Evolutionary conservation across 2,797 vertebrate species (phyloP).

Genomic region (Liasis olivaceus): DNA sequence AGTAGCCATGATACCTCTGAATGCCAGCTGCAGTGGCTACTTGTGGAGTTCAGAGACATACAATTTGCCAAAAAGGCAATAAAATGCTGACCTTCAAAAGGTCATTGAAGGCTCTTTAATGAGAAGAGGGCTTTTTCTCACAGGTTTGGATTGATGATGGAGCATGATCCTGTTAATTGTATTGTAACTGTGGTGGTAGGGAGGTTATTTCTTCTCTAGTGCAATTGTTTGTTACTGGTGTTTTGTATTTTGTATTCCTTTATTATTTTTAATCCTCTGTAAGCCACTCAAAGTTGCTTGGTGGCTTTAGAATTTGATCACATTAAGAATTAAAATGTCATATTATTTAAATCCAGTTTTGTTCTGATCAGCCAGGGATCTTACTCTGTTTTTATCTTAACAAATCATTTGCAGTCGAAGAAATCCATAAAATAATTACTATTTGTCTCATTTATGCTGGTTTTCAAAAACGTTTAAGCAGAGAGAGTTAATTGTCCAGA

Average conservation of each 20-base stretch:
- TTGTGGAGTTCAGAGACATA: not conserved
- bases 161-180: not conserved
- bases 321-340: not conserved
- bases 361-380: not conserved
- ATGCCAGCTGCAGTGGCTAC: not conserved
- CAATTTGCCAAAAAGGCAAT: not conserved
- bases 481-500: not conserved
- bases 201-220: not conserved
- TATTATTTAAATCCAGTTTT: not conserved
- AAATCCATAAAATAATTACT: not conserved
- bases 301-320: not conserved
- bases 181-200: not conserved
- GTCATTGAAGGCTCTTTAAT: not conserved
- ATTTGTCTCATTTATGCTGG: not conserved
- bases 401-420: not conserved
- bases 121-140: not conserved
- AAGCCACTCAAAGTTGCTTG: not conserved
- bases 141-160: not conserved
- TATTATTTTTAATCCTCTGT: not conserved
- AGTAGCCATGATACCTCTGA: not conserved
- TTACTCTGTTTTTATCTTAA: not conserved
- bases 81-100: not conserved
- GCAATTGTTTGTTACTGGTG: not conserved
- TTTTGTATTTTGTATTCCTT: not conserved
- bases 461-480: not conserved